Percentiles rank a stretch among this genome's conserved stretches.
phyloP scores from a whole-genome alignment of 1,140 invertebrate genomes.

The Nautilus pompilius region DNA sequence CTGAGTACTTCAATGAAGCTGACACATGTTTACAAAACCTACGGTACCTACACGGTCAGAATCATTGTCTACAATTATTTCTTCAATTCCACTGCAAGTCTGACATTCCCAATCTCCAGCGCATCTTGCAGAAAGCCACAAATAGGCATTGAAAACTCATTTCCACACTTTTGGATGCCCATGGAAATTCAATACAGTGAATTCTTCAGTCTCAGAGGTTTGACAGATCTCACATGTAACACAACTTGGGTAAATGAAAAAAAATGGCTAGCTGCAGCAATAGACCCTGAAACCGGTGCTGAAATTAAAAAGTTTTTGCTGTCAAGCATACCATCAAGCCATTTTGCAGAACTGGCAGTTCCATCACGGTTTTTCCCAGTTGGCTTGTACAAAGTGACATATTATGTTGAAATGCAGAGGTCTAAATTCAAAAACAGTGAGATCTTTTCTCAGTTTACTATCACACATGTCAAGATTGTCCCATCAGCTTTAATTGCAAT shows the following conservation, averaged over 20 bases:
- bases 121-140: conserved; percentile 45
- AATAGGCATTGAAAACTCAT: conserved; percentile 37
- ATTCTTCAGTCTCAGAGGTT: conserved; percentile 26
- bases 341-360: conserved; percentile 37
- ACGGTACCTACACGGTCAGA: too few species aligned
- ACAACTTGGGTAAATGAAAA: conserved; percentile 33
- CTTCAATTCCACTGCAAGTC: too few species aligned
- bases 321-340: conserved; percentile 15
- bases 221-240: conserved; percentile 36
- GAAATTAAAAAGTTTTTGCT: conserved; percentile 9
- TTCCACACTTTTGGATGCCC: conserved; percentile 24
- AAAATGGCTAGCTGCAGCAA: conserved; percentile 25
- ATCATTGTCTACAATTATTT: too few species aligned
- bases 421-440: neutral
- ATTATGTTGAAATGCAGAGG: conserved; percentile 31
- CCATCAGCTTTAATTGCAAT: conserved; percentile 33
- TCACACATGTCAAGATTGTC: conserved; percentile 35
- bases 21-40: too few species aligned
- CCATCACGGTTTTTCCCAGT: conserved; percentile 26
- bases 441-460: neutral
- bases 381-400: conserved; percentile 40
- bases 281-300: conserved; percentile 21
- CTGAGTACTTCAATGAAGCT: too few species aligned
- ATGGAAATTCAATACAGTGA: conserved; percentile 20
- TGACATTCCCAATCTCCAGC: too few species aligned